phyloP scores from a whole-genome alignment of 1,140 invertebrate genomes.

The Kradibia gibbosae region DNA sequence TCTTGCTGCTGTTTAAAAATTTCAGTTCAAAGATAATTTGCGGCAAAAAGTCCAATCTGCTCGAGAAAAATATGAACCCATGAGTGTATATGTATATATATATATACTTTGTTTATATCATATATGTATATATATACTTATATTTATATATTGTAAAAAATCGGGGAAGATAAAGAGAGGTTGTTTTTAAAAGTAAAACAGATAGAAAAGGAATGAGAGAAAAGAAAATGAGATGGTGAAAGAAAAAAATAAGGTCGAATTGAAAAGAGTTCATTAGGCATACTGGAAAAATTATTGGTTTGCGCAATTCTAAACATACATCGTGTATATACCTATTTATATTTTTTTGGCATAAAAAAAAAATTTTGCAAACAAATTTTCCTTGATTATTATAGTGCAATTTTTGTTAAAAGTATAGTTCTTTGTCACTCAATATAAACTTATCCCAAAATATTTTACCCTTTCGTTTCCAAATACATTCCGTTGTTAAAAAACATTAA shows the following conservation, averaged over 20 bases:
- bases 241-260: conserved; percentile 11
- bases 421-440: no score
- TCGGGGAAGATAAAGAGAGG: not conserved
- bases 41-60: not conserved
- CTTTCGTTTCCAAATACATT: no score
- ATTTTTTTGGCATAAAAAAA: no score
- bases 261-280: conserved; percentile 12
- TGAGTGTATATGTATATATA: not conserved
- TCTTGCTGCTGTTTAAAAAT: not conserved
- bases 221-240: conserved; percentile 5
- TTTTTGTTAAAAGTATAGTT: no score
- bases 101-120: no score
- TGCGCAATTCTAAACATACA: no score
- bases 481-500: no score
- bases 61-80: not conserved
- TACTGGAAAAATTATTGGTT: conserved; percentile 19
- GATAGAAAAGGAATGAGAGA: not conserved
- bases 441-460: no score
- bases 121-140: no score
- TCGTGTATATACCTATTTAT: not conserved
- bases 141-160: not conserved
- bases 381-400: no score
- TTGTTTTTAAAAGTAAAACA: not conserved
- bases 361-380: no score
- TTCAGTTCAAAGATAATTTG: not conserved